phyloP scores from a whole-genome alignment of 2,113 vertebrate genomes.

The Chaetops frenatus region DNA sequence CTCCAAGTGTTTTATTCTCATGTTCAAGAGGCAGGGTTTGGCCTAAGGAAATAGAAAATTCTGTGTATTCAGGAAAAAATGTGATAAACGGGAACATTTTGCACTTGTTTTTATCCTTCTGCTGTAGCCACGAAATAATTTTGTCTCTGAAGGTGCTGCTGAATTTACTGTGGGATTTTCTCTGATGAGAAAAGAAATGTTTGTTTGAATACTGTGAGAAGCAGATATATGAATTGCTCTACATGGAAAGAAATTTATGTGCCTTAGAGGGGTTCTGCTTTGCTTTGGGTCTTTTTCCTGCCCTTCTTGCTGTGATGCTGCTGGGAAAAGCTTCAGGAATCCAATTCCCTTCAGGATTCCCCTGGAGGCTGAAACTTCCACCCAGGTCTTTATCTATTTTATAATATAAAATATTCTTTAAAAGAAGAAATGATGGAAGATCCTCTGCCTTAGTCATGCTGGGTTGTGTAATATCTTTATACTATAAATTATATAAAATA shows the following conservation, averaged over 20 bases:
- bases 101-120: not conserved
- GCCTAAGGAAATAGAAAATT: not conserved
- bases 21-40: not conserved
- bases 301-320: not conserved
- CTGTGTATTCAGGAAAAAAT: not conserved
- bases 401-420: not conserved
- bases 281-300: not conserved
- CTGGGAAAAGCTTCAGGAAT: not conserved
- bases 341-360: not conserved
- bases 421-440: not conserved
- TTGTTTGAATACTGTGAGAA: not conserved
- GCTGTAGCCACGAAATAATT: not conserved
- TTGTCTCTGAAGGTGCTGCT: not conserved
- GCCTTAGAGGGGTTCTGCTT: not conserved
- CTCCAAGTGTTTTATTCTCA: not conserved
- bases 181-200: not conserved
- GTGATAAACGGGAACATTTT: not conserved
- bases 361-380: not conserved
- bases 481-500: not conserved
- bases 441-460: not conserved
- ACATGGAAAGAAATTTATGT: fast-evolving
- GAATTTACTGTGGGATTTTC: not conserved
- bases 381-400: not conserved
- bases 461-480: not conserved
- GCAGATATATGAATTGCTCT: not conserved